Base-by-base conservation (phyloP, 2,797 vertebrate genomes). In the Agapornis canus region DNA sequence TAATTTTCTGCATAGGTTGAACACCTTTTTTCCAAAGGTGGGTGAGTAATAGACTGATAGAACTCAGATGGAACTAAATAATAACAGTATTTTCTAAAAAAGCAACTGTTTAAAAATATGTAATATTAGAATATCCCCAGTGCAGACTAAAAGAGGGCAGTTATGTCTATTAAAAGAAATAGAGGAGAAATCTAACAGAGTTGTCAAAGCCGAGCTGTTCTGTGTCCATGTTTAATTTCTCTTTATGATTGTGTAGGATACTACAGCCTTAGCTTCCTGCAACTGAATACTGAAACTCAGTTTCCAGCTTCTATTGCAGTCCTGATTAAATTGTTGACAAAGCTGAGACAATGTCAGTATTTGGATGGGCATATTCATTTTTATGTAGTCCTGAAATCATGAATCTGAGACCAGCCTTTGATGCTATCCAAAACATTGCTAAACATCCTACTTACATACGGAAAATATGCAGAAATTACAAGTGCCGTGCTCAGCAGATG, bases 261-360 rank as follows among this genome's bases (percentile, higher is more conserved):
- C 43, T 66, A n/a, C 54, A 66, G 51, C 49, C 57, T 71, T 31
- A 75, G 29, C 14, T 72, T 76, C 49, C 65, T 81, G 39, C 65
- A 48, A 39, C 0, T 76, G 51, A 72, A 17, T 37, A 21, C 56
- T 83, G 49, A 59, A 87, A 78, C 18, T n/a, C 59, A 54, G 19
- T 71, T 89, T 90, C 70, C 54, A 66, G 52, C 48, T 31, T 78
- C 66, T 71, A 40, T 64, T 94, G 92, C 78, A 79, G 35, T 69
- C 49, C 76, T 83, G 81, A 91, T 96, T 94, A 93, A 94, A 76
- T 61, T 91, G 76, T 96, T 89, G 86, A 90, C 69, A 92, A 83
- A 94, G 42, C 60, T 79, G 91, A 85, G 76, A 76, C n/a, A 47
- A 71, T 83, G 57, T 68, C 69, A 88, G 22, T 92, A 76, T 95